Base-by-base conservation (phyloP, 2,888 invertebrate genomes). In the Dichetophora obliterata region DNA sequence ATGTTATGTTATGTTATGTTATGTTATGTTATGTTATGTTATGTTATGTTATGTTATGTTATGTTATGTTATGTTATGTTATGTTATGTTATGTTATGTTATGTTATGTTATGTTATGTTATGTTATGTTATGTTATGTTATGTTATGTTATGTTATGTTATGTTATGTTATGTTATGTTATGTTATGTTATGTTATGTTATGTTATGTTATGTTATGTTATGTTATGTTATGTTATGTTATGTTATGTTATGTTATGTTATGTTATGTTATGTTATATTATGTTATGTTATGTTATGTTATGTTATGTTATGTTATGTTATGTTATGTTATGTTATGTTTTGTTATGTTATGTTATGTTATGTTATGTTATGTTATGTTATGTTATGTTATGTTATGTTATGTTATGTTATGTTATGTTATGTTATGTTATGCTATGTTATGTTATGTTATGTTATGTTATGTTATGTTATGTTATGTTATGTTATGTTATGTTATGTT, bases 401-500 rank as follows among this genome's bases (percentile, higher is more conserved):
- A 37, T 37, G 37, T 37, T 5, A 37, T 37, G 37, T 37, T 5
- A 37, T 37, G 37, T 37, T 5, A 37, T 37, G 37, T 37, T 5
- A 37, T 37, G 37, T 37, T 5, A 37, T 37, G 37, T 37, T 5
- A 37, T 37, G 37, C 8, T 5, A 37, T 37, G 37, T 37, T 5
- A 37, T 37, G 37, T 37, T 5, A 37, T 37, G 37, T 37, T 5
- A 37, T 37, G 34, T 68, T n/a, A 37, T 68, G n/a, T 68, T n/a
- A 37, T 68, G 34, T 68, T n/a, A 37, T 68, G 34, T 50, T n/a
- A 37, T 68, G 34, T 68, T n/a, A 37, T 68, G 34, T 68, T n/a
- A 37, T 68, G n/a, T 68, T n/a, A 37, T 68, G 34, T 68, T n/a
- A 37, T 68, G 27, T 65, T 1, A 65, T 65, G 27, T 65, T 9